Percentiles rank a stretch among this genome's conserved stretches.
phyloP scores from a whole-genome alignment of 2,888 invertebrate genomes.

The Morpho deidamia region DNA sequence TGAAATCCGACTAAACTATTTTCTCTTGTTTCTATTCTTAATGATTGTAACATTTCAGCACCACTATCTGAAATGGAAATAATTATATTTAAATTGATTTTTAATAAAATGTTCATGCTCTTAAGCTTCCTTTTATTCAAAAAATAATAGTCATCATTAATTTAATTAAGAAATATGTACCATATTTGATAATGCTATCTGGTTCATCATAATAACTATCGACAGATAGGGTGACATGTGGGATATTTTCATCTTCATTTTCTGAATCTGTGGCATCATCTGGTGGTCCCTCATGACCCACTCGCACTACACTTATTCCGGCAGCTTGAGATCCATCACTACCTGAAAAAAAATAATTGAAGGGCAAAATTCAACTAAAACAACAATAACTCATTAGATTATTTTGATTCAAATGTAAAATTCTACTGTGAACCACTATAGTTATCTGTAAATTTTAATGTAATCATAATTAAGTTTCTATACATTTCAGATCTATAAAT shows the following conservation, averaged over 20 bases:
- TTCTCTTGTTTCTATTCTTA: constrained; percentile 70
- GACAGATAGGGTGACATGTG: constrained; percentile 81
- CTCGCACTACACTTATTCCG: constrained; percentile 80
- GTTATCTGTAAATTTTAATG: too few species aligned
- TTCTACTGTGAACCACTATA: too few species aligned
- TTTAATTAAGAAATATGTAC: constrained; percentile 33
- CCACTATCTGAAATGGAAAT: constrained; percentile 57
- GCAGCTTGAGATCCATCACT: constrained; percentile 77
- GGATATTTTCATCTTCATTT: constrained; percentile 78
- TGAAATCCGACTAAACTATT: constrained; percentile 81
- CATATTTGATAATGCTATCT: constrained; percentile 73
- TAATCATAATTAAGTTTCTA: too few species aligned
- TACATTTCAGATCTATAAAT: too few species aligned
- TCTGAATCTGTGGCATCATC: constrained; percentile 79
- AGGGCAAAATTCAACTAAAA: too few species aligned
- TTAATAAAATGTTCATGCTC: not conserved
- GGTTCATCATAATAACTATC: constrained; percentile 82
- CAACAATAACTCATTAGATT: too few species aligned
- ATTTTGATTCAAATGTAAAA: too few species aligned
- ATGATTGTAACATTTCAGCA: constrained; percentile 70
- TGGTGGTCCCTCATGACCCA: constrained; percentile 72
- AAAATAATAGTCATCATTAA: not conserved
- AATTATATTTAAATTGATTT: not conserved
- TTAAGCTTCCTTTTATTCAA: not conserved
- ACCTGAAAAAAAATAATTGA: constrained; percentile 35